phyloP scores from a whole-genome alignment of 2,888 invertebrate species.

The Lasioglossum pauxillum region DNA sequence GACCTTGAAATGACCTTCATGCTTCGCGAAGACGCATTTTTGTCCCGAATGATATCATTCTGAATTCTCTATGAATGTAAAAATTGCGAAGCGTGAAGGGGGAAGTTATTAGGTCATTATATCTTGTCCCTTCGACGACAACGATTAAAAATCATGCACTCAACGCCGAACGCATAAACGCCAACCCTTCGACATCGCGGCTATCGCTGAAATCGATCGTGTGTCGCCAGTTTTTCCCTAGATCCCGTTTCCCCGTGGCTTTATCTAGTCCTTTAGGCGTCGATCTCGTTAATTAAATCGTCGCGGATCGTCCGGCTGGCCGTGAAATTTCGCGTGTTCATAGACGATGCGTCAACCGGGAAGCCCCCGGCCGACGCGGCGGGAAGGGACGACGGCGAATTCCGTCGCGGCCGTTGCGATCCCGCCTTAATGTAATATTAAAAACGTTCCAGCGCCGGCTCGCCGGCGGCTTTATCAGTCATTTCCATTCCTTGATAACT shows the following conservation, averaged over 20 bases:
- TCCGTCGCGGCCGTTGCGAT: conserved; percentile 61
- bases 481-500: conserved; percentile 86
- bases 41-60: neutral
- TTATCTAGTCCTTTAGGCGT: neutral
- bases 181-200: neutral
- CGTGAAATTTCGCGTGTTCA: conserved; percentile 64
- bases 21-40: too few relatives aligned
- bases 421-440: conserved; percentile 78
- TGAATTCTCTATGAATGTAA: neutral
- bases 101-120: neutral
- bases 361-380: neutral
- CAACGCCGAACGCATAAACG: neutral
- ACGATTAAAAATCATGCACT: neutral
- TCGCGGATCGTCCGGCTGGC: conserved; percentile 33
- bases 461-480: conserved; percentile 85
- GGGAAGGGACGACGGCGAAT: conserved; percentile 35
- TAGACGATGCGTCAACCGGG: conserved; percentile 58
- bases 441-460: conserved; percentile 76
- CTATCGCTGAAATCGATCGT: neutral
- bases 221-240: neutral
- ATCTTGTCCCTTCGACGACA: neutral
- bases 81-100: neutral
- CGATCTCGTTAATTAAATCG: conserved; percentile 51
- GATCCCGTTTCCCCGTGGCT: neutral
- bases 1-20: neutral